phyloP scores from a whole-genome alignment of 2,113 vertebrate species.

The Pygoscelis adeliae region DNA sequence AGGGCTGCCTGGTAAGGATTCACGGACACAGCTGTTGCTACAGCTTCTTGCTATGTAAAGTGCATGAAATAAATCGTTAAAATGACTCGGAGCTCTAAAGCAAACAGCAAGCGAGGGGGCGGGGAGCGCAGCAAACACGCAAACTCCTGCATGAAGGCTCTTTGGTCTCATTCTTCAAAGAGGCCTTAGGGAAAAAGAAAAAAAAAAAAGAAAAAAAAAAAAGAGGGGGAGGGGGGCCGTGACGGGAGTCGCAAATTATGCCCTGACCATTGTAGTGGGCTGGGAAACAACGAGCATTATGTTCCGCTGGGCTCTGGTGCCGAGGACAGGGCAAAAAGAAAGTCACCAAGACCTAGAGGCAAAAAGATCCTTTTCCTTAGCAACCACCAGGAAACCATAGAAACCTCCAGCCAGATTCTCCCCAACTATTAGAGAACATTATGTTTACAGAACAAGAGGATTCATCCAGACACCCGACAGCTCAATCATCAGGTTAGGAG shows the following conservation, averaged over 20 bases:
- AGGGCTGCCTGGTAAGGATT: conserved; percentile 20
- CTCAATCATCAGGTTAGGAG: neutral
- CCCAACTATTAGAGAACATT: neutral
- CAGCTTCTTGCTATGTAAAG: conserved; percentile 52
- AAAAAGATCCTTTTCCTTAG: neutral
- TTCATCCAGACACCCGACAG: neutral
- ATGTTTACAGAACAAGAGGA: neutral
- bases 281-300: conserved; percentile 37
- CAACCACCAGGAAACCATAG: conserved; percentile 37
- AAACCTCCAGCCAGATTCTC: conserved; percentile 13
- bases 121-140: neutral
- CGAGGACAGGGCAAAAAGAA: conserved; percentile 45
- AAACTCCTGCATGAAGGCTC: conserved; percentile 16
- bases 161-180: conserved; percentile 58
- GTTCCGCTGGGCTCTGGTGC: neutral
- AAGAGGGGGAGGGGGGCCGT: conserved; percentile 2
- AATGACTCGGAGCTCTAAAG: neutral
- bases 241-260: conserved; percentile 41
- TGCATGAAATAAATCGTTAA: conserved; percentile 36
- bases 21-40: neutral
- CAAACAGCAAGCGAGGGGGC: neutral
- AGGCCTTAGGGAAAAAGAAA: neutral
- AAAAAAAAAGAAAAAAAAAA: neutral
- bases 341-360: conserved; percentile 26
- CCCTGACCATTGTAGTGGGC: conserved; percentile 13